Base-by-base conservation (phyloP, 2,797 vertebrate genomes). In the Rhyacichthys aspro region DNA sequence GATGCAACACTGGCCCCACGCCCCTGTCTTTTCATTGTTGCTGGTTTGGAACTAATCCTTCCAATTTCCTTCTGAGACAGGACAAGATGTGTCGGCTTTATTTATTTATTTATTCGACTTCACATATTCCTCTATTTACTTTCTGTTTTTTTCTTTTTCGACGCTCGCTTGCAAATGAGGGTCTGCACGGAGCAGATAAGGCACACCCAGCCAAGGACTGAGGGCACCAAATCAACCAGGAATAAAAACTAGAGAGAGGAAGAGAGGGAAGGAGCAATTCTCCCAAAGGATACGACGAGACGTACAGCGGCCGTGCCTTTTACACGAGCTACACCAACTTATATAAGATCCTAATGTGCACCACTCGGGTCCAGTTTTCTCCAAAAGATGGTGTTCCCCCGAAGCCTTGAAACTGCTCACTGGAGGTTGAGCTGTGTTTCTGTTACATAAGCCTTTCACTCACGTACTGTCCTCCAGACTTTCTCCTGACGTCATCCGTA, bases 31-130 rank as follows among this genome's bases (percentile, higher is more conserved):
- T 90, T 89, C 89, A 91, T 86, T 89, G 86, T 85, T 84, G 85
- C 76, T 85, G 85, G 91, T 91, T 90, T 70, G 87, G 90, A 91
- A 92, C 89, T 92, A 91, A 92, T 93, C 91, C 90, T 84, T 83
- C 85, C 85, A 87, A 84, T 92, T 92, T 88, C 82, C 88, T 86
- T 86, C 82, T 77, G 80, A 86, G 81, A 88, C 88, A 88, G 88
- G 87, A 90, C 90, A 90, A 87, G 88, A 89, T 83, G 87, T 86
- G 88, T 86, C 63, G 67, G 80, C 82, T 69, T 88, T 86, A 82
- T 90, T 89, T 89, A 88, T 91, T 89, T 91, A 88, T 88, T 88
- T 87, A 86, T 81, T 77, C 66, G 53, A 87, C 88, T 88, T 88
- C 84, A 84, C 86, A 88, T 88, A 88, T 90, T 90, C 86, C 79